These are phyloP conservation scores for Oplegnathus fasciatus DNA, from an alignment of 2,113 vertebrate genomes.

Conservation along the genomic window DNA sequence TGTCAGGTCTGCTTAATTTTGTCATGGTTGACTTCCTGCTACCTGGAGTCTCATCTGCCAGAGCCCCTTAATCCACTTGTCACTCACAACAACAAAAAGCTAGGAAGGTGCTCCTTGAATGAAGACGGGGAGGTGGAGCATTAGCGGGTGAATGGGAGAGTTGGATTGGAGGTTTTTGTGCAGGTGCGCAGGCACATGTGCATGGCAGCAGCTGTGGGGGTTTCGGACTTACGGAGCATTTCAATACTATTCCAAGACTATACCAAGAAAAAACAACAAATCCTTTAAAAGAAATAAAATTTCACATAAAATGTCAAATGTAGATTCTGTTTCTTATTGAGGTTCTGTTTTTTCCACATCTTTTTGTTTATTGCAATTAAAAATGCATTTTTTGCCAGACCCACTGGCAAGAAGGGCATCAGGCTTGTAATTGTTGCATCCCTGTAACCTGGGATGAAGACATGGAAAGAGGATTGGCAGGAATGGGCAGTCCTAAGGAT, in stretches of 20 bases:
- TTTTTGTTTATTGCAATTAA: neutral
- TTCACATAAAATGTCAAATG: too few relatives aligned
- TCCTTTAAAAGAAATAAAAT: neutral
- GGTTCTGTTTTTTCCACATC: neutral
- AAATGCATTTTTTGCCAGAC: conserved; percentile 1
- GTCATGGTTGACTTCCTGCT: conserved; percentile 77
- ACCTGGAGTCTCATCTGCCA: conserved; percentile 73
- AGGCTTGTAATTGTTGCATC: neutral
- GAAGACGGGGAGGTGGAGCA: conserved; percentile 50
- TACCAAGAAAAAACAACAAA: neutral
- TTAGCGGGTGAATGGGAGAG: conserved; percentile 34
- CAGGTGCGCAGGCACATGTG: conserved; percentile 47
- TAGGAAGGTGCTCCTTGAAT: conserved; percentile 63
- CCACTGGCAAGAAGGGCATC: neutral
- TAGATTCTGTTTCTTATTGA: too few relatives aligned
- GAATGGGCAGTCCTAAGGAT: conserved; percentile 26
- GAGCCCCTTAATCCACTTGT: conserved; percentile 80
- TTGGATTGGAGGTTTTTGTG: conserved; percentile 27
- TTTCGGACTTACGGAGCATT: conserved; percentile 1
- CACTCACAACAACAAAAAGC: conserved; percentile 79
- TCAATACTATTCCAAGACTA: neutral
- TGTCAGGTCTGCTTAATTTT: conserved; percentile 84
- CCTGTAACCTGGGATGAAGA: conserved; percentile 17
- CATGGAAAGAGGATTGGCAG: conserved; percentile 19
- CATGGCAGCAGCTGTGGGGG: conserved; percentile 25